Base-by-base conservation (phyloP, 1,140 invertebrate genomes). In the Dreissena polymorpha region DNA sequence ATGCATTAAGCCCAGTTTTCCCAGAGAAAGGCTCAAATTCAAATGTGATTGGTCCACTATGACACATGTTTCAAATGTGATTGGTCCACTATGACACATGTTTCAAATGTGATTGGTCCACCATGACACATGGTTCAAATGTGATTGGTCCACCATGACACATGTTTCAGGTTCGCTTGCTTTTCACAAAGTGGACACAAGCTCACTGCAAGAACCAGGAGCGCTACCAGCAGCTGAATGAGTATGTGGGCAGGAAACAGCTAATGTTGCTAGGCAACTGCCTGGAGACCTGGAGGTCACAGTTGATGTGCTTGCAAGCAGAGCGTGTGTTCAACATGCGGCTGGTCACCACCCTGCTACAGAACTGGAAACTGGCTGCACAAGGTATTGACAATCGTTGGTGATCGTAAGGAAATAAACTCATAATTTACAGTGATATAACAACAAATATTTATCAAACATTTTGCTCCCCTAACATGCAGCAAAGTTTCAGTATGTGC, bases 101-200 rank as follows among this genome's bases (percentile, higher is more conserved):
- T n/a, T n/a, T n/a, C n/a, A n/a, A n/a, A 39, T 5, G 39, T 8
- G 39, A 39, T 39, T 8, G n/a, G n/a, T n/a, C n/a, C n/a, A n/a
- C n/a, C n/a, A n/a, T n/a, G n/a, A n/a, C n/a, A n/a, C n/a, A n/a
- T n/a, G n/a, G n/a, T n/a, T n/a, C n/a, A n/a, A n/a, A n/a, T n/a
- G n/a, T n/a, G n/a, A n/a, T n/a, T n/a, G n/a, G n/a, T n/a, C n/a
- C n/a, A n/a, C n/a, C n/a, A n/a, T n/a, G n/a, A n/a, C n/a, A n/a
- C n/a, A n/a, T n/a, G n/a, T n/a, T 70, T 16, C 71, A 83, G 81
- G 63, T 83, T 72, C 39, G 73, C 25, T 51, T 55, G 23, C 23
- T 83, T 72, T 83, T 83, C 67, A 53, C 18, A 6, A 83, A 70
- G 53, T 83, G 73, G 81, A 83, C 69, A 21, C 50, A 72, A 7